Evolutionary conservation across 1,140 invertebrate genomes (phyloP), one percentile per base, ranked within the genome.

Genomic region (Drosophila funebris): DNA sequence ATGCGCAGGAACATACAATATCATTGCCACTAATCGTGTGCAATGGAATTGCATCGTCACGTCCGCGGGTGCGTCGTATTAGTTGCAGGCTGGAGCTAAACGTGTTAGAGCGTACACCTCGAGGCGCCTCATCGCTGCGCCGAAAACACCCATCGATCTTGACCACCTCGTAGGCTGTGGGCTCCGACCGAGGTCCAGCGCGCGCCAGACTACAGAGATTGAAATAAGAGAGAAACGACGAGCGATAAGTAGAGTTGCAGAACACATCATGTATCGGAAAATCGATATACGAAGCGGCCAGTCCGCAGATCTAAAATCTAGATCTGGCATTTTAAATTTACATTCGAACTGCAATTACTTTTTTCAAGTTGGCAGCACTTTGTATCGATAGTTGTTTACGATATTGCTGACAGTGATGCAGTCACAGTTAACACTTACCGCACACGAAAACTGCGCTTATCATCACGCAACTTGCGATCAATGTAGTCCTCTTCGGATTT

Each of bases 131-230:
- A 76, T 94, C 93, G 3, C 93, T 92, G 63, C 92, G 92, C 6
- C 93, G 83, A 29, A 94, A 91, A 1, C 92, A 92, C 1, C 93
- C 93, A 72, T 94, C 92, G 13, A 94, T 91, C 68, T 94, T 93
- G 13, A 96, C 94, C 4, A 94, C 91, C 68, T 96, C 94, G 83
- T 96, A 96, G 39, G 95, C 92, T 0, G 93, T 92, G 4, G 94
- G 93, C 69, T 96, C 95, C 0, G 94, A 94, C 3, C 95, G 93
- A 3, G 95, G 94, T 13, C 93, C 93, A 0, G 94, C 93, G 39
- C 94, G 93, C 68, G 93, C 93, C 80, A 97, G 93, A 27, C 95
- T 94, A 48, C 0, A 18, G 9, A 13, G 5, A 41, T 41, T 4
- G 7, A 41, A n/a, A 18, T 8, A 7, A 16, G 37, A 14, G 9